Conservation (phyloP, 2,113 vertebrate species). For the Strix aluco region DNA sequence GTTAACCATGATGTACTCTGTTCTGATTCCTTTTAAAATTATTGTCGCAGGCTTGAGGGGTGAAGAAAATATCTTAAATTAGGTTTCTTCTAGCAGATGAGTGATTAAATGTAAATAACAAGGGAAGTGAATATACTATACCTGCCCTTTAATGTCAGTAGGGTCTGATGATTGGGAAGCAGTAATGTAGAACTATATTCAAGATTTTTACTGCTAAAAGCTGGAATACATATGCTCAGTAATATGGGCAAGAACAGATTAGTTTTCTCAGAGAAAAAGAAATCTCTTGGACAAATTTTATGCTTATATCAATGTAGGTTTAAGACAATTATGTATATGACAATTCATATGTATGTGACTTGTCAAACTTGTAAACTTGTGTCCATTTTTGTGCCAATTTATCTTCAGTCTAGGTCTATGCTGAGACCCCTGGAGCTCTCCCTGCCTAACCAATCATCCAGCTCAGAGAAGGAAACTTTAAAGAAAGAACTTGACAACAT, state of each 20-base stretch:
- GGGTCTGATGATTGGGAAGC: background rate
- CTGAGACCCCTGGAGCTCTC: conserved; percentile 83
- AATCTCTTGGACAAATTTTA: background rate
- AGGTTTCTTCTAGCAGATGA: background rate
- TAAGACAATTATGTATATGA: background rate
- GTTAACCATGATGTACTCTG: background rate
- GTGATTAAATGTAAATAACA: background rate
- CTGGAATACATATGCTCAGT: background rate
- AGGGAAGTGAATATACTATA: background rate
- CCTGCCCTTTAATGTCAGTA: background rate
- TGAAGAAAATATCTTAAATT: background rate
- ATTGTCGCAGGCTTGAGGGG: background rate
- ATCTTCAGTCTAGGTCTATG: conserved; percentile 75
- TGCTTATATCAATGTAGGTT: background rate
- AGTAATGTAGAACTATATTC: background rate
- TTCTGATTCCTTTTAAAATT: background rate
- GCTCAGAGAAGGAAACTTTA: conserved; percentile 77
- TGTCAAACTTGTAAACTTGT: background rate
- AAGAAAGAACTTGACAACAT: conserved; percentile 80
- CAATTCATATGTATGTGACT: fast-evolving
- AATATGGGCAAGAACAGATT: background rate
- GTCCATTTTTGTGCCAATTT: background rate
- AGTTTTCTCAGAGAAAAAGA: background rate
- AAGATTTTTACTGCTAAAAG: background rate
- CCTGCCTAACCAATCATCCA: conserved; percentile 13